Percentiles rank a stretch among this genome's conserved stretches.
Evolutionary conservation across 2,113 vertebrate genomes (phyloP).

Genomic region (Amphiprion ocellaris): DNA sequence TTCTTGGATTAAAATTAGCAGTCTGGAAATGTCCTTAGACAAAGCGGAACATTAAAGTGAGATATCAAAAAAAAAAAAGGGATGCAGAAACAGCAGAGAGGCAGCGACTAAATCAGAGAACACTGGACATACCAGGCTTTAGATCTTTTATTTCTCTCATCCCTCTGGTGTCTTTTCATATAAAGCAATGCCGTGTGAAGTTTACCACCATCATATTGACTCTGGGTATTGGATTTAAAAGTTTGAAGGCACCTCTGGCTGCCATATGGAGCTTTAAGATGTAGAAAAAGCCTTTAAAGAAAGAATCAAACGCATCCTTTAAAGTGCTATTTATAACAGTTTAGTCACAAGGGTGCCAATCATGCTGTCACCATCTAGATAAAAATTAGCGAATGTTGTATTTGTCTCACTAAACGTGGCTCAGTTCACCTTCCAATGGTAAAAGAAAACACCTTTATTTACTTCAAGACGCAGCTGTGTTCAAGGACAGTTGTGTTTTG

Average conservation of each 20-base stretch:
- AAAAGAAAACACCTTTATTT: slow-evolving; percentile 4
- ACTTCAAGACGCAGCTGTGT: not conserved
- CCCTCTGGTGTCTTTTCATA: slow-evolving; percentile 2
- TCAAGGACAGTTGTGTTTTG: slow-evolving; percentile 17
- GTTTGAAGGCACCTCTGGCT: not conserved
- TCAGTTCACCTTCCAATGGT: not conserved
- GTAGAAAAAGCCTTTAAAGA: not conserved
- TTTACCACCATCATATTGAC: not conserved
- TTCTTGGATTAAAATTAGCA: slow-evolving; percentile 6
- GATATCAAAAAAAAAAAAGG: not conserved
- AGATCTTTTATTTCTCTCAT: slow-evolving; percentile 15
- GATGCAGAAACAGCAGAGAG: not conserved
- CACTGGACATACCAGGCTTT: slow-evolving; percentile 1
- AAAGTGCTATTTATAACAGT: slow-evolving; percentile 22
- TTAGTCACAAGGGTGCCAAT: slow-evolving; percentile 18
- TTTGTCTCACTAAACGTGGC: slow-evolving; percentile 11
- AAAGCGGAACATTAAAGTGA: not conserved
- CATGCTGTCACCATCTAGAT: slow-evolving; percentile 16
- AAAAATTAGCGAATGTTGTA: slow-evolving; percentile 6
- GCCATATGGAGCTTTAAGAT: slow-evolving; percentile 5
- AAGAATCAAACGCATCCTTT: not conserved
- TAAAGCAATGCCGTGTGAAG: slow-evolving; percentile 16
- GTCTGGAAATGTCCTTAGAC: not conserved
- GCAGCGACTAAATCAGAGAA: slow-evolving; percentile 4
- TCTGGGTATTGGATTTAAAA: not conserved